These are phyloP conservation scores for Conus ventricosus DNA, from an alignment of 1,140 invertebrate genomes.

Conservation along the genomic window DNA sequence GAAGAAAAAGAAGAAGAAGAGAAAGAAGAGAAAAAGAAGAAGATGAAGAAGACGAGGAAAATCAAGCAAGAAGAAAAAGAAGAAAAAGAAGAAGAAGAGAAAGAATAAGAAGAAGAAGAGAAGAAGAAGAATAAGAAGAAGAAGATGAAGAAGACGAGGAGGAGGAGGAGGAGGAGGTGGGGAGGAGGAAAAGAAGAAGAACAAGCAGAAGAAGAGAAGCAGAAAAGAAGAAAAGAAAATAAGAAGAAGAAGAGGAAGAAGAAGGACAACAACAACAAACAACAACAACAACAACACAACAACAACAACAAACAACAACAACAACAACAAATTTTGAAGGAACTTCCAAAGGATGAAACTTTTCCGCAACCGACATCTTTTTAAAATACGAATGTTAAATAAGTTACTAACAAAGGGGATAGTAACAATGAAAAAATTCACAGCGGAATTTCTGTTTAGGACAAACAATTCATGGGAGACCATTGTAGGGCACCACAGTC, in stretches of 20 bases:
- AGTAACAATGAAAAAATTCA: no score
- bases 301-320: no score
- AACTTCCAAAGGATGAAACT: no score
- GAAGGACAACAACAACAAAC: neutral
- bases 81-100: neutral
- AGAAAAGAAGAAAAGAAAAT: neutral
- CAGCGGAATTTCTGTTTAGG: no score
- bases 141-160: neutral
- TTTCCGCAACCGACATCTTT: no score
- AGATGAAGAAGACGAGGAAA: neutral
- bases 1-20: neutral
- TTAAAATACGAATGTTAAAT: no score
- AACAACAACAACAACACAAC: no score
- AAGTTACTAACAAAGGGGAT: no score
- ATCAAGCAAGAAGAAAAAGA: neutral
- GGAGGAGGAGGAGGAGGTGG: neutral
- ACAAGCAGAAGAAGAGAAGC: neutral
- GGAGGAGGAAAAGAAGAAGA: neutral
- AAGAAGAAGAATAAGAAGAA: slow-evolving; percentile 10
- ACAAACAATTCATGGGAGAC: no score
- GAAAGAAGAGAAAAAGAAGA: neutral
- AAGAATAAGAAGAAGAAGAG: slow-evolving; percentile 10
- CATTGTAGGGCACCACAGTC: no score
- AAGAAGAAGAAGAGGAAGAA: neutral
- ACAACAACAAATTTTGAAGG: no score